Evolutionary conservation across 1,140 invertebrate genomes (phyloP).

Genomic region (Drosophila oshimai): DNA sequence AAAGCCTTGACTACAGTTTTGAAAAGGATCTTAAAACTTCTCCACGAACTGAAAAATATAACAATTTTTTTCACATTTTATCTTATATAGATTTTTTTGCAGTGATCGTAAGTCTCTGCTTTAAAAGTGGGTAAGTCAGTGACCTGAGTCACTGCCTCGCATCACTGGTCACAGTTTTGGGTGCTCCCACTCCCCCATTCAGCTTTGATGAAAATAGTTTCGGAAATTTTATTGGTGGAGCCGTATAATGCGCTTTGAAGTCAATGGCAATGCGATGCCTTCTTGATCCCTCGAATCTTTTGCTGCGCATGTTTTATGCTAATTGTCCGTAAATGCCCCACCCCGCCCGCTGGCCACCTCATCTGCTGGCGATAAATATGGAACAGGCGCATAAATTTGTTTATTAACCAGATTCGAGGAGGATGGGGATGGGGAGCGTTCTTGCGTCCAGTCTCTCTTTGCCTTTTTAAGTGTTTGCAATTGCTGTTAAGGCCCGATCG

Average conservation of each 20-base stretch:
- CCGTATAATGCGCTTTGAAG: slow-evolving; percentile 34
- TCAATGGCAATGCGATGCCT: slow-evolving; percentile 21
- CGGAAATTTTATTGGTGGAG: slow-evolving; percentile 49
- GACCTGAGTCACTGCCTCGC: slow-evolving; percentile 29
- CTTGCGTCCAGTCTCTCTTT: background rate
- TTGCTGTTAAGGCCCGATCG: slow-evolving; percentile 42
- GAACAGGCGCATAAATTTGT: slow-evolving; percentile 63
- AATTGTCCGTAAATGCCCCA: slow-evolving; percentile 42
- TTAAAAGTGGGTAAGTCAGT: slow-evolving; percentile 7
- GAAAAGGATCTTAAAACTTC: too few species aligned
- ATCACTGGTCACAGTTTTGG: slow-evolving; percentile 31
- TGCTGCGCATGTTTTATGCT: slow-evolving; percentile 58
- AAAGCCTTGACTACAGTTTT: too few species aligned
- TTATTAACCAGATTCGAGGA: slow-evolving; percentile 54
- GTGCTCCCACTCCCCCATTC: slow-evolving; percentile 7
- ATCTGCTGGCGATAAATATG: slow-evolving; percentile 59
- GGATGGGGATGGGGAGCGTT: too few species aligned
- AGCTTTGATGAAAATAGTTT: slow-evolving; percentile 46
- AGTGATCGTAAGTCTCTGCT: background rate
- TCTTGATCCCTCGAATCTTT: slow-evolving; percentile 7
- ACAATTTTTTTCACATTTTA: too few species aligned
- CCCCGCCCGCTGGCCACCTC: background rate
- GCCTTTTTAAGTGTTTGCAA: slow-evolving; percentile 48
- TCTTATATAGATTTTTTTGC: background rate
- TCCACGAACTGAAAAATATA: too few species aligned